Evolutionary conservation across 2,113 vertebrate species (phyloP).

Genomic region (Stigmatopora nigra): DNA sequence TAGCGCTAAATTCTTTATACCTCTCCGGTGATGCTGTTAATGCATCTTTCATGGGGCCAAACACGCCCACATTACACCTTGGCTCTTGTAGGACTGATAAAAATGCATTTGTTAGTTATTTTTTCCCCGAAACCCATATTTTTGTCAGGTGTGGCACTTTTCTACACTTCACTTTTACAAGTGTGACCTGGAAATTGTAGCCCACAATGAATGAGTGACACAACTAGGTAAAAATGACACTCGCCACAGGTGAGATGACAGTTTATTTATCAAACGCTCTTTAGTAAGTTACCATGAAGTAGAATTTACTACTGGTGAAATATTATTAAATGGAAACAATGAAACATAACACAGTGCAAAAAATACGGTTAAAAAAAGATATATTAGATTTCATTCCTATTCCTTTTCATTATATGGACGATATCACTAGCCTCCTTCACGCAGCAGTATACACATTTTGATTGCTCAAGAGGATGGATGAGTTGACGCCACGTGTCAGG

Average conservation of each 20-base stretch:
- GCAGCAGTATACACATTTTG: no score
- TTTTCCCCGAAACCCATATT: conserved; percentile 29
- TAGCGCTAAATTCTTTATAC: conserved; percentile 77
- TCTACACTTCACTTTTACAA: conserved; percentile 44
- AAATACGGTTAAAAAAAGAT: neutral
- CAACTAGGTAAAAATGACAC: conserved; percentile 56
- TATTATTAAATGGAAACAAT: neutral
- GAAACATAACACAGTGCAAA: neutral
- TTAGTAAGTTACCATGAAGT: conserved; percentile 13
- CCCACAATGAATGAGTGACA: conserved; percentile 54
- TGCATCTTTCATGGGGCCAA: conserved; percentile 72
- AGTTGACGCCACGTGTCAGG: no score
- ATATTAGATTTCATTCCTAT: no score
- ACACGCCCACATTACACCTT: conserved; percentile 65
- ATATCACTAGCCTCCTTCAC: no score
- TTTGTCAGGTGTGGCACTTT: conserved; percentile 40
- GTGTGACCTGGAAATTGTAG: conserved; percentile 52
- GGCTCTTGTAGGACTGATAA: conserved; percentile 54
- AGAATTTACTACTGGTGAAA: conserved; percentile 1
- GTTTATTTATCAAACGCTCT: conserved; percentile 38
- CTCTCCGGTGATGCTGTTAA: conserved; percentile 69
- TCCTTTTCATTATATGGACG: no score
- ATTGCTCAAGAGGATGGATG: no score
- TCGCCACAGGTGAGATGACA: conserved; percentile 31
- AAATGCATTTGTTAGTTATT: conserved; percentile 61